phyloP scores from a whole-genome alignment of 2,113 vertebrate species.

The Athene cunicularia region DNA sequence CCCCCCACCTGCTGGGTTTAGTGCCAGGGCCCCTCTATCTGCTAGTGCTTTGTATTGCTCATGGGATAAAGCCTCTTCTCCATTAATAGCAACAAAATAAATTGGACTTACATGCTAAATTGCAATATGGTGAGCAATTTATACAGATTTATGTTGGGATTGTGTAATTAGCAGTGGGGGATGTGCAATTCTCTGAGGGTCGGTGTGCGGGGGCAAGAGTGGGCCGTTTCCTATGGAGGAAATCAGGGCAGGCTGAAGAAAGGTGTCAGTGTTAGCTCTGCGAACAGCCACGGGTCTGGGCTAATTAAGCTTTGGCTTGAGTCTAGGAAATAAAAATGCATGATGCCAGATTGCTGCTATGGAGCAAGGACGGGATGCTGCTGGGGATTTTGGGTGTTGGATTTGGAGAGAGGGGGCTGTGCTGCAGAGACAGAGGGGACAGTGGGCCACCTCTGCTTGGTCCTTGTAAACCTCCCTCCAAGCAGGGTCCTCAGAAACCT shows the following conservation, averaged over 20 bases:
- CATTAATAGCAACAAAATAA: constrained; percentile 9
- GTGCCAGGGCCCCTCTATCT: not conserved
- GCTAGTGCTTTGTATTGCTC: not conserved
- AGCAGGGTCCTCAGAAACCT: not conserved
- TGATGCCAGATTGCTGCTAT: not conserved
- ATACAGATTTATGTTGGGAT: not conserved
- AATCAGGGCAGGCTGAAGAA: not conserved
- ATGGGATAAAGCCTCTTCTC: not conserved
- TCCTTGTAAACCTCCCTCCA: not conserved
- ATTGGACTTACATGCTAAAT: constrained; percentile 4
- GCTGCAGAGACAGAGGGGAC: not conserved
- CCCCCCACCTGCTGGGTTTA: not conserved
- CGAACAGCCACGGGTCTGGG: not conserved
- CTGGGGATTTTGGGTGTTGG: not conserved
- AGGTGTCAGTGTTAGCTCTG: not conserved
- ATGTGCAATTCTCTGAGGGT: not conserved
- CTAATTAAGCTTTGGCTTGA: not conserved
- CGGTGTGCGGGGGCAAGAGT: not conserved
- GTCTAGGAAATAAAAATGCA: not conserved
- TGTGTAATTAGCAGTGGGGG: not conserved
- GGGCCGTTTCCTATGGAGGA: not conserved
- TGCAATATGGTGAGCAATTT: not conserved
- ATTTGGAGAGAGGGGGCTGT: not conserved
- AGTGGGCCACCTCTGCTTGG: not conserved
- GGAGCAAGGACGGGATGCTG: not conserved